A percentile compares a stretch with the other conserved stretches of the same genome.
phyloP scores from a whole-genome alignment of 2,113 vertebrate genomes.

The Psittacula cyanocephala region DNA sequence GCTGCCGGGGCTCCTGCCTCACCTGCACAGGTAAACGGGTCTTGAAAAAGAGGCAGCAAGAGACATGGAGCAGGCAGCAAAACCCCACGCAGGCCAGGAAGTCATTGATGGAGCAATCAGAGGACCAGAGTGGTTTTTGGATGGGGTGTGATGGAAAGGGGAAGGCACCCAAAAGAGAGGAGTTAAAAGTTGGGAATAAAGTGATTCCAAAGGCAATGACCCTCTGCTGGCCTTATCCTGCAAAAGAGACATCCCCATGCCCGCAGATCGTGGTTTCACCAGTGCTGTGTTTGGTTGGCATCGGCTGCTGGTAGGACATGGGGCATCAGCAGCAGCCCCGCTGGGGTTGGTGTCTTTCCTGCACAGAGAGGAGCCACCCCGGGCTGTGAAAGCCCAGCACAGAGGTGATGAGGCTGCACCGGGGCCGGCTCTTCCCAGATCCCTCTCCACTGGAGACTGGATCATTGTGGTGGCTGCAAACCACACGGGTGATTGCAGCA shows the following conservation, averaged over 20 bases:
- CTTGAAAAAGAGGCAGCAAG: not conserved
- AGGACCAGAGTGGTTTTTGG: not conserved
- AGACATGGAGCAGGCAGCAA: not conserved
- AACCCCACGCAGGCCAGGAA: not conserved
- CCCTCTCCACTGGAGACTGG: not conserved
- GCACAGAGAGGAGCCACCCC: fast-evolving
- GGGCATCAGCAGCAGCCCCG: fast-evolving
- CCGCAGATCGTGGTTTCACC: fast-evolving
- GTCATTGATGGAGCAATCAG: fast-evolving
- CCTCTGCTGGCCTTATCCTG: not conserved
- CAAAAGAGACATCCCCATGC: not conserved
- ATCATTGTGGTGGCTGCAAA: fast-evolving
- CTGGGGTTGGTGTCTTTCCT: not conserved
- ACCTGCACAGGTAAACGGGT: not conserved
- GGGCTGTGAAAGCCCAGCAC: not conserved
- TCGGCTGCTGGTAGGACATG: fast-evolving
- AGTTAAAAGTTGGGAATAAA: not conserved
- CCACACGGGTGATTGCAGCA: not conserved
- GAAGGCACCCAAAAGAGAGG: not conserved
- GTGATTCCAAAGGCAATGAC: not conserved
- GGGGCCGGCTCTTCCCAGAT: not conserved
- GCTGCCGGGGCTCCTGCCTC: not conserved
- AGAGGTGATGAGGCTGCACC: not conserved
- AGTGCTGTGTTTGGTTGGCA: not conserved
- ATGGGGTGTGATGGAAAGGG: not conserved